Evolutionary conservation across 2,888 invertebrate genomes (phyloP).

Genomic region (Laothoe populi): DNA sequence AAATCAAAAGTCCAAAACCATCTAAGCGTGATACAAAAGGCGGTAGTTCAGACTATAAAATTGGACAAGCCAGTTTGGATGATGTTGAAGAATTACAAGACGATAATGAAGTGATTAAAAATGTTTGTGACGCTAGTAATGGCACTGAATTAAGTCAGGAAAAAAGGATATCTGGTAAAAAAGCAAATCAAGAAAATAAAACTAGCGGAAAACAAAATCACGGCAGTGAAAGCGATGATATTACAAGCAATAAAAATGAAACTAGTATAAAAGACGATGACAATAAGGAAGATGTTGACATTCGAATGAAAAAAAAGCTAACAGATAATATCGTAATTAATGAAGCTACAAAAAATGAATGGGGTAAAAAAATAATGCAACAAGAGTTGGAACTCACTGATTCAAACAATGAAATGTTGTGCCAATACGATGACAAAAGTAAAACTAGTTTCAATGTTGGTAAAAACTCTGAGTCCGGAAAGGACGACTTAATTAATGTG

Average conservation of each 20-base stretch:
- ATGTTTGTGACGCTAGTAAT: not conserved
- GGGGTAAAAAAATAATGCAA: no score
- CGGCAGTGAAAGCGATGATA: no score
- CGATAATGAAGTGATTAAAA: slow-evolving; percentile 44
- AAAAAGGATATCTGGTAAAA: not conserved
- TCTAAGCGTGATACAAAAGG: slow-evolving; percentile 31
- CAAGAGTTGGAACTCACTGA: not conserved
- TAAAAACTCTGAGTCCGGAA: not conserved
- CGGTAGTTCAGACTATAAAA: slow-evolving; percentile 48
- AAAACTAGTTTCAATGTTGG: not conserved
- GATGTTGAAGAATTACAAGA: slow-evolving; percentile 77
- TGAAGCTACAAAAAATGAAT: not conserved
- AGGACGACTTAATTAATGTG: not conserved
- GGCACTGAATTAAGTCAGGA: not conserved
- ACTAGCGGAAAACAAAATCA: no score
- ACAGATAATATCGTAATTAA: not conserved
- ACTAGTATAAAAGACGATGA: not conserved
- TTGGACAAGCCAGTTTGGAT: slow-evolving; percentile 73
- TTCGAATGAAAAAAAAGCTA: not conserved
- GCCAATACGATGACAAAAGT: not conserved
- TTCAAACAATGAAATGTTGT: not conserved
- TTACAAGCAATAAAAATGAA: not conserved
- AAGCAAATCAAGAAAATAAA: not conserved
- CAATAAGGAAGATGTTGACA: not conserved
- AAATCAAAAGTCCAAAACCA: slow-evolving; percentile 41